These are phyloP conservation scores for Stratiomys singularior DNA, from an alignment of 2,888 invertebrate species.

Conservation along the genomic window DNA sequence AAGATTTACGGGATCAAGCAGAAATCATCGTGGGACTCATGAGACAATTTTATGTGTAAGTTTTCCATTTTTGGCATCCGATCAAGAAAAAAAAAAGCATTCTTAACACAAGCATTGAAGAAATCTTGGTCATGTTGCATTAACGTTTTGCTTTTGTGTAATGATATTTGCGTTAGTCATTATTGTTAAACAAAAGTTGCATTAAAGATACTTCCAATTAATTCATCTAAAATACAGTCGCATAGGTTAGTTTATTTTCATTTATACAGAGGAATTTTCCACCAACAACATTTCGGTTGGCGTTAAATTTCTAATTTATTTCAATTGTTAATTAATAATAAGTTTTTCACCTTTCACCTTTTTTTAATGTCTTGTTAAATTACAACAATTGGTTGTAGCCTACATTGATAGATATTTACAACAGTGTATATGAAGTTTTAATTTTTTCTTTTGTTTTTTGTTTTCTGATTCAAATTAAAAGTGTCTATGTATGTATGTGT, in stretches of 20 bases:
- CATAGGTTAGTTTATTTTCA: constrained; percentile 8
- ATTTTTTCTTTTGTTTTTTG: constrained; percentile 8
- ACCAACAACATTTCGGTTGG: constrained; percentile 3
- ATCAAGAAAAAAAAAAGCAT: too few species aligned
- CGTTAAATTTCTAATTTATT: constrained; percentile 6
- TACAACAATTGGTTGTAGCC: constrained; percentile 42
- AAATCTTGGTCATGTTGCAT: too few species aligned
- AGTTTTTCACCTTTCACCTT: not conserved
- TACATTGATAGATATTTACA: constrained; percentile 44
- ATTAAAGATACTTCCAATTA: too few species aligned
- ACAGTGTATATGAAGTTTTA: constrained; percentile 22
- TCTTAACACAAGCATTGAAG: too few species aligned
- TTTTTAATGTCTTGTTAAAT: constrained; percentile 22
- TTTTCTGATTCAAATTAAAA: not conserved
- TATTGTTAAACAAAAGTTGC: too few species aligned
- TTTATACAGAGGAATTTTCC: constrained; percentile 30
- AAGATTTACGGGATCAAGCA: too few species aligned
- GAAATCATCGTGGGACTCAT: too few species aligned
- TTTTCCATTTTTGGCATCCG: too few species aligned
- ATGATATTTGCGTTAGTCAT: too few species aligned
- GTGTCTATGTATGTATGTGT: too few species aligned
- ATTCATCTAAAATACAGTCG: not conserved
- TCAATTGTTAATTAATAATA: not conserved
- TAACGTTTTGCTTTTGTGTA: too few species aligned
- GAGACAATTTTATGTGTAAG: too few species aligned